Base-by-base conservation (phyloP, 2,797 vertebrate genomes). In the Aplochiton taeniatus region DNA sequence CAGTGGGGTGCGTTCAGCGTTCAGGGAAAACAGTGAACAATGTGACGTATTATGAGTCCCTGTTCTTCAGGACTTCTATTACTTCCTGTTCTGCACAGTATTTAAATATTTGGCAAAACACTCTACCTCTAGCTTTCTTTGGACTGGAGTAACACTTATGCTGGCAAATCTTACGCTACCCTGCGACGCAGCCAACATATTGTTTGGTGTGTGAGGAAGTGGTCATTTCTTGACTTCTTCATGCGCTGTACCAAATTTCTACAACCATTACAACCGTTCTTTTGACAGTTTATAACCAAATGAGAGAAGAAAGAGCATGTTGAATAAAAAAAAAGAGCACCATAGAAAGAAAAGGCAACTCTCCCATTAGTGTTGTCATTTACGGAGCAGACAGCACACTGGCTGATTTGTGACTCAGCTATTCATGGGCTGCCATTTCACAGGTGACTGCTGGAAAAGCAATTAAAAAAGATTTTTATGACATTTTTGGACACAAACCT, bases 381-480 rank as follows among this genome's bases (percentile, higher is more conserved):
- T 62, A 49, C 43, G 43, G 63, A 53, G 65, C 14, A 48, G 54
- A 63, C 51, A 66, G 31, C 42, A 51, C 62, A 68, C 63, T 66
- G 66, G 61, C 43, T 57, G 60, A 61, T 50, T 54, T 59, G 43
- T 64, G 19, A 76, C 17, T 61, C 43, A 48, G 17, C 45, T n/a
- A 54, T 52, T 48, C 54, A 59, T 1, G 1, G 61, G 41, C 3
- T 56, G 47, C 63, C 58, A 45, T 64, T 76, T 65, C 58, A 64
- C 68, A 72, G 47, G 67, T 67, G 65, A 70, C 71, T 31, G 11
- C 48, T 64, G 19, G 66, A 74, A 77, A 72, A 43, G 18, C 44
- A 75, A 71, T 77, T 65, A 63, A 51, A 65, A 47, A 6, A 11
- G 13, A 10, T 56, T 67, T 62, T 70, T 51, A 45, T 41, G 17